Conservation (phyloP, 2,797 vertebrate genomes). For the Falco rusticolus region DNA sequence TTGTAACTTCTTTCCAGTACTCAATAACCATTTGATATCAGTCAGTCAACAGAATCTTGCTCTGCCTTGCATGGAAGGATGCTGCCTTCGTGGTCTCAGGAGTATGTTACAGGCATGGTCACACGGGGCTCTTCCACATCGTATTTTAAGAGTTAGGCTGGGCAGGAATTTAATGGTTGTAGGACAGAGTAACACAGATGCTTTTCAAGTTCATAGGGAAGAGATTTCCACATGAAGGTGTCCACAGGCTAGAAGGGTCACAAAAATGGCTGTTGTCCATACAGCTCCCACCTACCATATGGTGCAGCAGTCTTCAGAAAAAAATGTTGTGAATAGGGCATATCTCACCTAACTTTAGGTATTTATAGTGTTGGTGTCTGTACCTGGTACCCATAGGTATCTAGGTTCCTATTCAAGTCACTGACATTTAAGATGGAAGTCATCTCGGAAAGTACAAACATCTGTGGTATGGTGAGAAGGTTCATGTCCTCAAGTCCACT, state of each 20-base stretch:
- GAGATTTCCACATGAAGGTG: background rate
- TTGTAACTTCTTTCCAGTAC: conserved; percentile 7
- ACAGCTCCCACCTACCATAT: background rate
- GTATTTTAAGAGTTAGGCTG: background rate
- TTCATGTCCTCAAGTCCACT: background rate
- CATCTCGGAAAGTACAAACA: background rate
- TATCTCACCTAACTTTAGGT: background rate
- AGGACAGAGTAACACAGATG: background rate
- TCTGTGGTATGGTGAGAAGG: background rate
- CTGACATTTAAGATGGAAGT: background rate
- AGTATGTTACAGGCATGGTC: background rate
- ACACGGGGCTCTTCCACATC: background rate
- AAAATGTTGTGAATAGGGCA: background rate
- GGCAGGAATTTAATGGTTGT: background rate
- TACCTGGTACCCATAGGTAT: background rate
- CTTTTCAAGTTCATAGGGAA: background rate
- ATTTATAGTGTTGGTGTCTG: background rate
- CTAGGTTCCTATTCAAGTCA: background rate
- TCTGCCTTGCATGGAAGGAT: background rate
- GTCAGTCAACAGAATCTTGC: background rate
- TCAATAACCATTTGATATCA: background rate
- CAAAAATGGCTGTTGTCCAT: background rate
- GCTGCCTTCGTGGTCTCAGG: background rate
- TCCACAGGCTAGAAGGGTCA: background rate
- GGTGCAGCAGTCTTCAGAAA: background rate